A percentile compares a stretch with the other conserved stretches of the same genome.
These are phyloP conservation scores for Dendrolimus houi DNA, from an alignment of 2,888 invertebrate genomes.

Conservation along the genomic window DNA sequence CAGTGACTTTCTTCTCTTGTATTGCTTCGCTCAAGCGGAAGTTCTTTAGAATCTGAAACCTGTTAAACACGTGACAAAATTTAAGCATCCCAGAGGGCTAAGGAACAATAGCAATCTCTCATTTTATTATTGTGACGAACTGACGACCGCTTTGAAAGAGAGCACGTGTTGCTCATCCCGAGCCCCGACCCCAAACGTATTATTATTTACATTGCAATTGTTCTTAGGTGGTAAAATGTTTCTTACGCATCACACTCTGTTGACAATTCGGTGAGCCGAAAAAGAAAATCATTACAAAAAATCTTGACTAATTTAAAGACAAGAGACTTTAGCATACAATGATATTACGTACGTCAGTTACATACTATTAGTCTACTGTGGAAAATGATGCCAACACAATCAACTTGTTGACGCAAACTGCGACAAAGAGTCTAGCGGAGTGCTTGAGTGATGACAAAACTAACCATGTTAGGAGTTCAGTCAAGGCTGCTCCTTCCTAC, in stretches of 20 bases:
- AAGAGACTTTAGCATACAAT: too few species aligned
- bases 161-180: slow-evolving; percentile 58
- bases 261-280: too few species aligned
- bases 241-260: too few species aligned
- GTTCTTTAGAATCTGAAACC: slow-evolving; percentile 41
- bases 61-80: slow-evolving; percentile 61
- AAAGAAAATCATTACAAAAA: too few species aligned
- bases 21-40: slow-evolving; percentile 24
- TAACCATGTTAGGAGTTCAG: slow-evolving; percentile 30
- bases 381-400: slow-evolving; percentile 15
- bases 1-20: too few species aligned
- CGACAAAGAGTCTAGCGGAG: slow-evolving; percentile 26
- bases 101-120: slow-evolving; percentile 50
- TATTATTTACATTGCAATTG: neutral
- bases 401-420: slow-evolving; percentile 17
- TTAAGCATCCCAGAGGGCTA: slow-evolving; percentile 28
- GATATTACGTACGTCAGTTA: too few species aligned
- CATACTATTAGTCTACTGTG: neutral
- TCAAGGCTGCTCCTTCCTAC: slow-evolving; percentile 36
- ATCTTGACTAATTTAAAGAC: too few species aligned
- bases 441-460: slow-evolving; percentile 16
- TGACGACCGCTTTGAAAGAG: slow-evolving; percentile 39
- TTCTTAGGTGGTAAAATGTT: neutral
- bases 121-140: slow-evolving; percentile 59
- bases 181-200: slow-evolving; percentile 20